A percentile compares a stretch with the other conserved stretches of the same genome.
Conservation (phyloP, 2,797 vertebrate genomes). For the Falco cherrug region DNA sequence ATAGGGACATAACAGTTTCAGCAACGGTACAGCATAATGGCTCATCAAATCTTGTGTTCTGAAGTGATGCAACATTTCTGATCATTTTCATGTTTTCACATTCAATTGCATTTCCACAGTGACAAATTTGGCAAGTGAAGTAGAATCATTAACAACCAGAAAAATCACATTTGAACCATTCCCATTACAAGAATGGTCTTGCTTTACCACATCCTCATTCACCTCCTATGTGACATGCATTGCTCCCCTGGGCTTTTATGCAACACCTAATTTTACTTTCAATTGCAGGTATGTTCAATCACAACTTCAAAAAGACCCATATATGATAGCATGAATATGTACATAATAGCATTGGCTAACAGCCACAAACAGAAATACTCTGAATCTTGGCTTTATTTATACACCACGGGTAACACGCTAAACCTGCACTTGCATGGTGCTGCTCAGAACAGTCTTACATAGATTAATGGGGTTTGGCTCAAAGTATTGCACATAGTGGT, state of each 20-base stretch:
- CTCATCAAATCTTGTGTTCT: not conserved
- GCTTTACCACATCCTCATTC: rapidly evolving
- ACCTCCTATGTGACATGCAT: not conserved
- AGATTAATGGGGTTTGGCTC: not conserved
- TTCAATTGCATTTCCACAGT: not conserved
- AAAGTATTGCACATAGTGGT: not conserved
- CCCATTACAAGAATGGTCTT: not conserved
- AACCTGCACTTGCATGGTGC: not conserved
- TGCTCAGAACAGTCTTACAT: not conserved
- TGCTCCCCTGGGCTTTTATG: not conserved
- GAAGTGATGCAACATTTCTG: not conserved
- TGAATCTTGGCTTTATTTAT: not conserved
- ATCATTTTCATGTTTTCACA: not conserved
- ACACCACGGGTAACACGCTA: not conserved
- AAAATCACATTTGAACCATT: not conserved
- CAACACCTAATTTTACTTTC: not conserved
- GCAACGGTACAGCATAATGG: not conserved
- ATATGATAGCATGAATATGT: not conserved
- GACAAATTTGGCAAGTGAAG: not conserved
- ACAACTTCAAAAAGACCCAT: not conserved
- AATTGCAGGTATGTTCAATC: not conserved
- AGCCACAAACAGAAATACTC: not conserved
- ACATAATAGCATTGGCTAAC: not conserved
- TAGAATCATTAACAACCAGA: not conserved
- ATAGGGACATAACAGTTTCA: not conserved